Conservation (phyloP, 2,113 vertebrate genomes). For the Alaudala cheleensis region DNA sequence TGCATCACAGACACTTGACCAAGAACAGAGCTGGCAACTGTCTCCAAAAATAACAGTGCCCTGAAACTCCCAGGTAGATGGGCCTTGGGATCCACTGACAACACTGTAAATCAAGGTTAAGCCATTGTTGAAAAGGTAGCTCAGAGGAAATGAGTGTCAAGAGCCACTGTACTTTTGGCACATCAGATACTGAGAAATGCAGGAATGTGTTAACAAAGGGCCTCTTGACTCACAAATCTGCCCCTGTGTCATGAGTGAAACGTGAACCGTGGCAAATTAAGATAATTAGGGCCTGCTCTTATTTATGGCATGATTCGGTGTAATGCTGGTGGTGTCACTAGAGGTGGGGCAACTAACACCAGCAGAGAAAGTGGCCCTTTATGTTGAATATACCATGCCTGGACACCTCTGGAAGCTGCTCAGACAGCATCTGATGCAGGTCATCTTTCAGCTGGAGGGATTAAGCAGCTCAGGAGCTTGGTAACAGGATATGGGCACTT, state of each 20-base stretch:
- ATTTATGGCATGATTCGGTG: not conserved
- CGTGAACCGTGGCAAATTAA: not conserved
- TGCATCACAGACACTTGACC: not conserved
- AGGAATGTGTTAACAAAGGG: conserved; percentile 8
- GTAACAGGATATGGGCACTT: not conserved
- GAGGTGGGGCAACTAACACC: not conserved
- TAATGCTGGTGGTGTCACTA: not conserved
- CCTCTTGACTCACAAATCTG: conserved; percentile 18
- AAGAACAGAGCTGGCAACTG: not conserved
- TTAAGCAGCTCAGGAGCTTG: conserved; percentile 18
- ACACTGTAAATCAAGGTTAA: not conserved
- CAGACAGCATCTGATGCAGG: conserved; percentile 2
- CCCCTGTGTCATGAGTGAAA: not conserved
- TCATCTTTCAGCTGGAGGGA: conserved; percentile 48
- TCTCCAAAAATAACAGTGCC: not conserved
- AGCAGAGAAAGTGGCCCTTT: not conserved
- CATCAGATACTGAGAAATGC: not conserved
- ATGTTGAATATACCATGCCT: not conserved
- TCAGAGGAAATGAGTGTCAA: not conserved
- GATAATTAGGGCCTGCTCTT: not conserved
- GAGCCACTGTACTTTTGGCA: conserved; percentile 3
- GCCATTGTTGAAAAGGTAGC: not conserved
- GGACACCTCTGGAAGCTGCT: not conserved
- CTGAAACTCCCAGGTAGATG: not conserved
- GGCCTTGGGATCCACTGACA: not conserved